Evolutionary conservation across 2,888 invertebrate species (phyloP).

Genomic region (Xanthostigma xanthostigma): DNA sequence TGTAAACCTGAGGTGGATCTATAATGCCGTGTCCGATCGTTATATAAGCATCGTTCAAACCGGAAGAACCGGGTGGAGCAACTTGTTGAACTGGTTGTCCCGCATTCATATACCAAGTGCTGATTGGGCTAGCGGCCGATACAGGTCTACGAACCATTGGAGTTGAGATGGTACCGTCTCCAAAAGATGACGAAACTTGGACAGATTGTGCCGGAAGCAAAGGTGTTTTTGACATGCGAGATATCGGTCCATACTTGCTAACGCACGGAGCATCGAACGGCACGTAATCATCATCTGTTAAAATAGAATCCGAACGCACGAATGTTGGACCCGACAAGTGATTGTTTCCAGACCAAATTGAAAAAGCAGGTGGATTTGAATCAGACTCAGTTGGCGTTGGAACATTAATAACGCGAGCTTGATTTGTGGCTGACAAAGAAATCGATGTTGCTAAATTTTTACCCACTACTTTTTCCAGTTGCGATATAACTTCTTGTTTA

Average conservation of each 20-base stretch:
- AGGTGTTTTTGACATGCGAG: conserved; percentile 28
- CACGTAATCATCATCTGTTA: conserved; percentile 48
- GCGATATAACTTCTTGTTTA: conserved; percentile 43
- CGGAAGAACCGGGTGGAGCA: conserved; percentile 18
- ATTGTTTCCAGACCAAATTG: conserved; percentile 20
- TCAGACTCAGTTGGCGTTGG: neutral
- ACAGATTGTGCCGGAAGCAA: conserved; percentile 16
- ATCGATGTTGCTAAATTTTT: conserved; percentile 30
- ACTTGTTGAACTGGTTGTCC: conserved; percentile 22
- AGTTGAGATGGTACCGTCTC: conserved; percentile 21
- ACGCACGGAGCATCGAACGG: conserved; percentile 49
- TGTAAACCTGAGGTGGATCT: conserved; percentile 12
- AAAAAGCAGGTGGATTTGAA: conserved; percentile 16
- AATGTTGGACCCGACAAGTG: conserved; percentile 23
- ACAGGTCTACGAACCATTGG: conserved; percentile 30
- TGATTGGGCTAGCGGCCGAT: conserved; percentile 29
- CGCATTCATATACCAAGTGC: conserved; percentile 28
- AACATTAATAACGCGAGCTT: conserved; percentile 18
- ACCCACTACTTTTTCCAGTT: conserved; percentile 42
- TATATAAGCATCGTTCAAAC: conserved; percentile 32
- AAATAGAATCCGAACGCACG: conserved; percentile 36
- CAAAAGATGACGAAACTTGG: conserved; percentile 19
- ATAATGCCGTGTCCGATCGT: conserved; percentile 27
- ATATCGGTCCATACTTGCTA: conserved; percentile 56
- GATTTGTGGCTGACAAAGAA: conserved; percentile 25